Evolutionary conservation across 2,797 vertebrate genomes (phyloP).

Genomic region (Sebastiscus tertius): DNA sequence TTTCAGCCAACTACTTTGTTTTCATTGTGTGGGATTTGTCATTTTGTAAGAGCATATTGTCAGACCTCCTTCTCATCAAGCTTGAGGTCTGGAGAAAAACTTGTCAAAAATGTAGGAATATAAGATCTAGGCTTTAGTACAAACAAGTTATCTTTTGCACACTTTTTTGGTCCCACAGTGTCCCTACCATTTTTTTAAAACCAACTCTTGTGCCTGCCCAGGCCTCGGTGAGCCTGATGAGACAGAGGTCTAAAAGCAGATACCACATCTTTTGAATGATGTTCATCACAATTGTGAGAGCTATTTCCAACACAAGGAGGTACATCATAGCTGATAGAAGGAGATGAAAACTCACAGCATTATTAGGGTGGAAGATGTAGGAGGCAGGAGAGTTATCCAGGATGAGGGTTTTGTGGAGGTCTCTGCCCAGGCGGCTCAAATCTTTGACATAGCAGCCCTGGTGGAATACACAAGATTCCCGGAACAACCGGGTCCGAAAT

Average conservation of each 20-base stretch:
- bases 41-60: not conserved
- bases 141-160: not conserved
- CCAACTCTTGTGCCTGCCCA: not conserved
- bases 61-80: not conserved
- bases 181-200: not conserved
- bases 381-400: constrained; percentile 94
- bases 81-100: not conserved
- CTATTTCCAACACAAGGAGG: not conserved
- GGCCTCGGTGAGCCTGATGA: not conserved
- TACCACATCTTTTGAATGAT: not conserved
- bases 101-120: not conserved
- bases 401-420: constrained; percentile 91
- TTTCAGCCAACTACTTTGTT: not conserved
- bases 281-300: not conserved
- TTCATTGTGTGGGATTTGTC: not conserved
- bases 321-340: not conserved
- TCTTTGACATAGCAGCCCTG: constrained; percentile 95
- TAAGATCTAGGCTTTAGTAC: not conserved
- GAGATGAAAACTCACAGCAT: constrained; percentile 85
- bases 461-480: constrained; percentile 95
- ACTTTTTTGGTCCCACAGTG: not conserved
- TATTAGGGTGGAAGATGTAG: constrained; percentile 94
- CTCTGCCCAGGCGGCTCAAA: constrained; percentile 89
- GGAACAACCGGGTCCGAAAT: constrained; percentile 89
- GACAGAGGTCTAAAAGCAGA: not conserved